Evolutionary conservation across 2,888 invertebrate genomes (phyloP).

Genomic region (Quadroppia sp.): DNA sequence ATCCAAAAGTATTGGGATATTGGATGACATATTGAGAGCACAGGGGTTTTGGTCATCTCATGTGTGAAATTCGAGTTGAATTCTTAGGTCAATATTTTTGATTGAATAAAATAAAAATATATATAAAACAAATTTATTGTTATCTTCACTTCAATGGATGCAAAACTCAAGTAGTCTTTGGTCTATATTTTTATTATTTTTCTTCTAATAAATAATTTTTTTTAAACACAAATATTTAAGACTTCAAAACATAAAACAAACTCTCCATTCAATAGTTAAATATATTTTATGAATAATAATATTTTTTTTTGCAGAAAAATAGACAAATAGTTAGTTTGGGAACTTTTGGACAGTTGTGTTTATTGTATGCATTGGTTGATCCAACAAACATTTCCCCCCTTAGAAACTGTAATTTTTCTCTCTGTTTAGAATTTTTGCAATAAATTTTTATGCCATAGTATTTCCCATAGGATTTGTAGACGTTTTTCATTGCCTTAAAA

Average conservation of each 20-base stretch:
- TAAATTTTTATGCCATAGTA: constrained; percentile 25
- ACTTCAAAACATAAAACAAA: too few relatives aligned
- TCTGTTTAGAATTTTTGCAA: constrained; percentile 23
- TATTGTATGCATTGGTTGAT: constrained; percentile 3
- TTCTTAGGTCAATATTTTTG: constrained; percentile 15
- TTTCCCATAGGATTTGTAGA: constrained; percentile 13
- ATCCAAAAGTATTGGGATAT: neutral
- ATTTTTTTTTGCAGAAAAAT: neutral
- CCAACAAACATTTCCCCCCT: constrained; percentile 11
- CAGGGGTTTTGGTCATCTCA: constrained; percentile 22
- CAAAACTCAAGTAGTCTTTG: too few relatives aligned
- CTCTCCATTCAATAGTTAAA: too few relatives aligned
- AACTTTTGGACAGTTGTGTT: neutral
- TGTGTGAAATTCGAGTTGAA: constrained; percentile 22
- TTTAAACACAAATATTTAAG: too few relatives aligned
- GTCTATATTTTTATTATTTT: too few relatives aligned
- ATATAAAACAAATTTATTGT: constrained; percentile 16
- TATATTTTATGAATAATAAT: too few relatives aligned
- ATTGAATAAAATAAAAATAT: neutral
- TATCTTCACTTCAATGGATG: constrained; percentile 12
- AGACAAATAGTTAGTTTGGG: neutral
- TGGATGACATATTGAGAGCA: constrained; percentile 9
- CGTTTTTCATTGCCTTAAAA: neutral
- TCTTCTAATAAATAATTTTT: too few relatives aligned
- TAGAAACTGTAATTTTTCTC: neutral